Evolutionary conservation across 2,888 invertebrate genomes (phyloP).

Genomic region (Chelonus formosanus): DNA sequence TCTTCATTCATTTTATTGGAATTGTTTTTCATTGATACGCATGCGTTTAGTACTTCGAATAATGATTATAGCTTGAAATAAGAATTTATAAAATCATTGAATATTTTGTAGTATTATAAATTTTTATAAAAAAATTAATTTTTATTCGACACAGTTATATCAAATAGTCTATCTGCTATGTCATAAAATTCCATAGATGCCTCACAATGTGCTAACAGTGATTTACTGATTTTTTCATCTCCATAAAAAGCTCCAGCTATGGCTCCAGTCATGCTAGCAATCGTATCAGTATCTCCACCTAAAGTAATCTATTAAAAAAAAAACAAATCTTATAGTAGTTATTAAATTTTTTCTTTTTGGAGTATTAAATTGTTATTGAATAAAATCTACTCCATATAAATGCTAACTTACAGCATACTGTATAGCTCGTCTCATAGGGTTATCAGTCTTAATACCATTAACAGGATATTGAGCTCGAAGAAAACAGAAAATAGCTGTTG

Average conservation of each 20-base stretch:
- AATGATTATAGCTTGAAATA: too few species aligned
- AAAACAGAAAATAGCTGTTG: constrained; percentile 78
- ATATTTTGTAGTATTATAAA: too few species aligned
- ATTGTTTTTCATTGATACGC: too few species aligned
- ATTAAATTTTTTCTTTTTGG: too few species aligned
- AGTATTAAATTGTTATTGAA: too few species aligned
- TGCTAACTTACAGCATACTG: constrained; percentile 69
- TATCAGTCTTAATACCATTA: constrained; percentile 67
- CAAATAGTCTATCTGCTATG: constrained; percentile 65
- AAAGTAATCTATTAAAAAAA: constrained; percentile 67
- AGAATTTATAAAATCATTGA: too few species aligned
- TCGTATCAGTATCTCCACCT: constrained; percentile 82
- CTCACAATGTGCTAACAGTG: constrained; percentile 72
- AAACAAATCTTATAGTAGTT: background rate
- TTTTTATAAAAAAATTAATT: too few species aligned
- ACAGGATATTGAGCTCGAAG: constrained; percentile 68
- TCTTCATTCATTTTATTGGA: too few species aligned
- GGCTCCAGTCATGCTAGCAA: constrained; percentile 78
- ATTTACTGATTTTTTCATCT: constrained; percentile 66
- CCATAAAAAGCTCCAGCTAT: constrained; percentile 76
- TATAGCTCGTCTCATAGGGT: constrained; percentile 72
- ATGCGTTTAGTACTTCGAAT: too few species aligned
- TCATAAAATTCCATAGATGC: constrained; percentile 66
- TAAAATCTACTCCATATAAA: too few species aligned
- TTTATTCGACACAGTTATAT: too few species aligned